Evolutionary conservation across 2,797 vertebrate genomes (phyloP).

Genomic region (Acomys russatus): DNA sequence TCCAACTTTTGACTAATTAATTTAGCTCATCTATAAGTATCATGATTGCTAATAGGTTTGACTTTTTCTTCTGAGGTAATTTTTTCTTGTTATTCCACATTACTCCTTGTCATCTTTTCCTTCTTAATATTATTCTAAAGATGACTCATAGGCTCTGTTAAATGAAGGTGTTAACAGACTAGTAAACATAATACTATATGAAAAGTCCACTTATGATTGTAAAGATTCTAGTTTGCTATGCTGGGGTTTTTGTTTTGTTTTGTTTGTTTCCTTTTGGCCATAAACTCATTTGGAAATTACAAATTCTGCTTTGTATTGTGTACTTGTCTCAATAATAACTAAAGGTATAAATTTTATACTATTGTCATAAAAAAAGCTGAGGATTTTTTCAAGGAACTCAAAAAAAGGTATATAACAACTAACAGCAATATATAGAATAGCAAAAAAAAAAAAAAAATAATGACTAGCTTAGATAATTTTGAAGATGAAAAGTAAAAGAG

Average conservation of each 20-base stretch:
- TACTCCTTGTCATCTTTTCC: not conserved
- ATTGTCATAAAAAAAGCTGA: conserved; percentile 38
- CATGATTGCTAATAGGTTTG: not conserved
- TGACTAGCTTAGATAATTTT: conserved; percentile 12
- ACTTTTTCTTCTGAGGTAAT: not conserved
- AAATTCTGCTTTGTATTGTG: conserved; percentile 22
- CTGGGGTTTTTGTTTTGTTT: not conserved
- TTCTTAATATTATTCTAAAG: not conserved
- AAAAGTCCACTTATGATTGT: not conserved
- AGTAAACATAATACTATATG: not conserved
- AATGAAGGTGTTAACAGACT: conserved; percentile 5
- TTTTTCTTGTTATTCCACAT: not conserved
- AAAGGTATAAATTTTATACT: conserved; percentile 28
- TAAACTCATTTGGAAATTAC: not conserved
- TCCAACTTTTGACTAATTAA: not conserved
- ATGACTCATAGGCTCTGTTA: not conserved
- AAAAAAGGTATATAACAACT: not conserved
- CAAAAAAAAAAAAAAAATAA: not conserved
- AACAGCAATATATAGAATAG: not conserved
- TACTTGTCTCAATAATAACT: not conserved
- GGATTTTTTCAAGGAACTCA: not conserved
- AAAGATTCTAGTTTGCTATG: not conserved
- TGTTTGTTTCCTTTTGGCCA: not conserved
- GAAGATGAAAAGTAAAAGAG: not conserved
- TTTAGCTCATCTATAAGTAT: conserved; percentile 25